Base-by-base conservation (phyloP, 53 echinoderm and acorn worm genomes). In the Zoroaster sp. region DNA sequence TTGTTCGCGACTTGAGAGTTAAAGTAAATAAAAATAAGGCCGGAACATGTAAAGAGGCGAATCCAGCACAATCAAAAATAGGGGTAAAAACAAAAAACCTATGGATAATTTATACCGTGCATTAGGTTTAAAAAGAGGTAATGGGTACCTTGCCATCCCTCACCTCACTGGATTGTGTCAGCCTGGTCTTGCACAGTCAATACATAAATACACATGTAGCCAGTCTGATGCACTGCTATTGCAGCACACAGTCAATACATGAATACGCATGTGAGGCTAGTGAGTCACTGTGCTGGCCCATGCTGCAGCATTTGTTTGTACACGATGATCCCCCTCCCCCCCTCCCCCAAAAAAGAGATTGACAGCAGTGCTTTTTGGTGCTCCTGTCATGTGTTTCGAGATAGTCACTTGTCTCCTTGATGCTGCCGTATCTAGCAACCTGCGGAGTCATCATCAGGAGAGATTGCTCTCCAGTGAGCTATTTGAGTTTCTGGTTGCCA, bases 401-500 rank as follows among this genome's bases (percentile, higher is more conserved):
- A 85, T 46, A 71, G 45, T 4, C 32, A 41, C 23, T 6, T 15
- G 37, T 85, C 85, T 71, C 70, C n/a, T 47, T 40, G 69, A 83
- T 1, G 10, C 36, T 23, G 23, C 46, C 0, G 51, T 32, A 7
- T 23, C 9, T 7, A 51, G 83, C 8, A 94, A 96, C 75, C 89
- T 96, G 35, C 76, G 85, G 14, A 75, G 85, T 5, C 38, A 88
- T 32, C 94, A 91, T 18, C 92, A 94, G 25, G 99, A 99, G 87
- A 91, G 93, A 36, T 35, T 94, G 1, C 59, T 99, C 28, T 94
- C 96, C 11, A 74, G 81, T 68, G 96, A 99, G 72, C 87, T 99
- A 40, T 94, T 94, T 15, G 93, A 99, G 77, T 96, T 96, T 32
- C 87, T 97, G 15, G 92, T 59, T 94, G 96, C 74, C 92, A 96